Percentiles rank a stretch among this genome's conserved stretches.
Evolutionary conservation across 1,140 invertebrate species (phyloP).

Genomic region (Ladona fulva): DNA sequence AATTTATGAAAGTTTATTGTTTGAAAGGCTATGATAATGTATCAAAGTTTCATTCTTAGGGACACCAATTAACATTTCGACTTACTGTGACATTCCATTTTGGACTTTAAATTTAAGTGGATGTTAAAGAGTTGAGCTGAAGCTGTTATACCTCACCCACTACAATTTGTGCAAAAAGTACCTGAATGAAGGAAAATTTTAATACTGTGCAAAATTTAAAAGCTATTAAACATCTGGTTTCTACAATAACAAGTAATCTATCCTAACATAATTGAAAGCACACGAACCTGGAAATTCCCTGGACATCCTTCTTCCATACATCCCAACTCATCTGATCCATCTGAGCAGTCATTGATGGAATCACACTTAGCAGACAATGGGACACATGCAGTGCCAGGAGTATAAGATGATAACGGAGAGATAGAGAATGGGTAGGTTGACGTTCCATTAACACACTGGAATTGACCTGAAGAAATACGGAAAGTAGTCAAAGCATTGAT

Average conservation of each 20-base stretch:
- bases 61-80: no score
- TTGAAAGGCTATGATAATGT: no score
- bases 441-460: slow-evolving; percentile 51
- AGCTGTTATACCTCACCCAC: no score
- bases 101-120: no score
- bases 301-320: slow-evolving; percentile 47
- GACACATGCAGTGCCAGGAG: slow-evolving; percentile 45
- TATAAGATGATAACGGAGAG: neutral
- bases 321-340: slow-evolving; percentile 52
- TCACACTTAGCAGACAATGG: slow-evolving; percentile 46
- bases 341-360: slow-evolving; percentile 51
- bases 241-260: neutral
- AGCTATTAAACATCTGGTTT: slow-evolving; percentile 14
- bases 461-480: slow-evolving; percentile 38
- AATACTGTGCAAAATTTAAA: no score
- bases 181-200: no score
- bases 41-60: no score
- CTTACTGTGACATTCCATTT: no score
- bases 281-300: slow-evolving; percentile 44
- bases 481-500: neutral
- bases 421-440: slow-evolving; percentile 34
- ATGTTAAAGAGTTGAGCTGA: no score
- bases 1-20: no score
- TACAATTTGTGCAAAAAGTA: no score
- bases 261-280: no score